These are phyloP conservation scores for Trichosurus vulpecula DNA, from an alignment of 2,797 vertebrate genomes.

Conservation along the genomic window DNA sequence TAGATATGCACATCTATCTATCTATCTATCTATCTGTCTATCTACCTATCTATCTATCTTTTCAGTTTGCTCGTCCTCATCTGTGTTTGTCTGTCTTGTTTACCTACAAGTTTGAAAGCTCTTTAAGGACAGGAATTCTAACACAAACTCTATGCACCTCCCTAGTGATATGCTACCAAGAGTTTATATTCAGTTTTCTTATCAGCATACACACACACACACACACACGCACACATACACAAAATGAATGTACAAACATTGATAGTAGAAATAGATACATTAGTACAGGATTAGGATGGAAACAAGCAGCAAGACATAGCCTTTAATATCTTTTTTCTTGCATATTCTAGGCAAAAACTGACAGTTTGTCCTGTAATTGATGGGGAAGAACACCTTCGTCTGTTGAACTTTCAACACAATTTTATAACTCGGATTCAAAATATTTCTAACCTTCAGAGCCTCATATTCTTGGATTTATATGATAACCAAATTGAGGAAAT, in stretches of 20 bases:
- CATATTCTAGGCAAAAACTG: slow-evolving; percentile 87
- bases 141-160: neutral
- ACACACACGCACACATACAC: neutral
- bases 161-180: neutral
- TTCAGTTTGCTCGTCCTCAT: neutral
- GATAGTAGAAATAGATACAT: neutral
- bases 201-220: neutral
- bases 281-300: neutral
- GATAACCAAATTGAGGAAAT: slow-evolving; percentile 95
- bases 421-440: slow-evolving; percentile 91
- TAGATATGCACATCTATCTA: too few species aligned
- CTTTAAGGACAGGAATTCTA: neutral
- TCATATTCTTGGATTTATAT: slow-evolving; percentile 93
- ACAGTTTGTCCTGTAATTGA: slow-evolving; percentile 91
- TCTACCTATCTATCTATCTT: neutral
- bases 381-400: slow-evolving; percentile 88
- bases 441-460: slow-evolving; percentile 90
- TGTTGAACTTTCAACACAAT: slow-evolving; percentile 96
- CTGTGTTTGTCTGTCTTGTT: neutral
- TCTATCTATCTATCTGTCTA: too few species aligned
- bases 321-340: slow-evolving; percentile 5
- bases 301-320: neutral
- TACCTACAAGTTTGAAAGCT: neutral
- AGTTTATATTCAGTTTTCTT: neutral
- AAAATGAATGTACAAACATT: neutral